Evolutionary conservation across 2,113 vertebrate genomes (phyloP).

Genomic region (Protomyctophum bolini): DNA sequence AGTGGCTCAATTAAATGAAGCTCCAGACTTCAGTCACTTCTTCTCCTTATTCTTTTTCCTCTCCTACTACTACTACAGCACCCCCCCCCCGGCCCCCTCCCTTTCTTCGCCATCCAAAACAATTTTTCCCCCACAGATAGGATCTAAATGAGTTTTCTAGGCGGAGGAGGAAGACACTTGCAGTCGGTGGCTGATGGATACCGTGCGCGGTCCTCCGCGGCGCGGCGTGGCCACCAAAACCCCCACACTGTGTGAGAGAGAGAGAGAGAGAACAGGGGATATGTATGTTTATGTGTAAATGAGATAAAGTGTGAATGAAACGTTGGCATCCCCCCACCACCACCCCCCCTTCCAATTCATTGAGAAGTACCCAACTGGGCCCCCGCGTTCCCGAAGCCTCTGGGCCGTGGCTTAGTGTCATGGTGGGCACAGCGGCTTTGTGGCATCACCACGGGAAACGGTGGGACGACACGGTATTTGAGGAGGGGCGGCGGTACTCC

Average conservation of each 20-base stretch:
- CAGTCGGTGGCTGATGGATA: conserved; percentile 71
- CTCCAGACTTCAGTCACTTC: conserved; percentile 59
- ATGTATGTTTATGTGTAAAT: conserved; percentile 61
- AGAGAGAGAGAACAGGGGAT: background rate
- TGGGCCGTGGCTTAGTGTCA: conserved; percentile 66
- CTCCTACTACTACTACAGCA: background rate
- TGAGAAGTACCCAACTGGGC: conserved; percentile 66
- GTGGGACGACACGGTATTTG: conserved; percentile 66
- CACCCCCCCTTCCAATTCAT: conserved; percentile 63
- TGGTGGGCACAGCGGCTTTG: conserved; percentile 71
- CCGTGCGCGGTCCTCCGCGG: conserved; percentile 35
- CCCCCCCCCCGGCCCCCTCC: background rate
- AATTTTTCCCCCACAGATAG: conserved; percentile 76
- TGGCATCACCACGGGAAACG: conserved; percentile 66
- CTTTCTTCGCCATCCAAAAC: conserved; percentile 55
- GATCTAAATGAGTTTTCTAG: conserved; percentile 84
- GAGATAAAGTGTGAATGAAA: conserved; percentile 70
- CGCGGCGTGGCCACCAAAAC: conserved; percentile 48
- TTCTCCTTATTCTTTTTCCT: conserved; percentile 30
- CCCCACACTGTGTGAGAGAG: conserved; percentile 13
- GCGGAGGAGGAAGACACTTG: conserved; percentile 63
- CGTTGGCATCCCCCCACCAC: conserved; percentile 41
- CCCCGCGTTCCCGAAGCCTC: conserved; percentile 45
- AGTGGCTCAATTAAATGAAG: conserved; percentile 80
- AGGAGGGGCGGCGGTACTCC: conserved; percentile 49